Conservation (phyloP, 1,140 invertebrate species). For the Agrilus planipennis region DNA sequence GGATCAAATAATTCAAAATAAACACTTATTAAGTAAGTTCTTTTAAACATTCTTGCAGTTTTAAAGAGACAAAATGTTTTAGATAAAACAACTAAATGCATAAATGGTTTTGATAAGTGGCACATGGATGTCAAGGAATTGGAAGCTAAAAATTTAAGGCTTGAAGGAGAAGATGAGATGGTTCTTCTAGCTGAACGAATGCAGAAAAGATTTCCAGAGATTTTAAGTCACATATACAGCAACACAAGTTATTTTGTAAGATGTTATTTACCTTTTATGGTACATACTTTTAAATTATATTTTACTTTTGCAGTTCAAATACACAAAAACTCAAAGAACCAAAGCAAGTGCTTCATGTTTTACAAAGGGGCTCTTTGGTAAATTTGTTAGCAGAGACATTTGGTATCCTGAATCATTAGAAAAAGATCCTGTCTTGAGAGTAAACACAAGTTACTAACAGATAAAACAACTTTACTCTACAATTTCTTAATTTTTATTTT, state of each 20-base stretch:
- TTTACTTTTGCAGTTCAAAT: conserved; percentile 61
- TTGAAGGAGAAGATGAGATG: conserved; percentile 56
- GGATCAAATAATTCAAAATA: conserved; percentile 37
- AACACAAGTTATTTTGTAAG: conserved; percentile 45
- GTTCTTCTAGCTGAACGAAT: conserved; percentile 49
- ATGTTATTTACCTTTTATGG: too few relatives aligned
- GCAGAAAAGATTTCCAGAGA: conserved; percentile 46
- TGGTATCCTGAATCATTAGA: conserved; percentile 47
- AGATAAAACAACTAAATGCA: too few relatives aligned
- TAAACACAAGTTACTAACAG: conserved; percentile 34
- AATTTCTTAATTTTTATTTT: conserved; percentile 27
- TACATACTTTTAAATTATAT: too few relatives aligned
- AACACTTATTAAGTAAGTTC: too few relatives aligned
- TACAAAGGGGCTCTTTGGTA: conserved; percentile 58
- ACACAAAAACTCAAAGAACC: conserved; percentile 61
- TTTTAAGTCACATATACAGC: conserved; percentile 44
- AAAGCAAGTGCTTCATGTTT: conserved; percentile 61
- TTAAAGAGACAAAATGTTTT: conserved; percentile 4
- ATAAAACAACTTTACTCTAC: neutral
- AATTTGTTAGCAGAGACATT: conserved; percentile 42
- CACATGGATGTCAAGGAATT: conserved; percentile 28
- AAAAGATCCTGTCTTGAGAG: conserved; percentile 58
- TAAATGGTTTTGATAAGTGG: conserved; percentile 43
- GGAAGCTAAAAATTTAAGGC: conserved; percentile 41
- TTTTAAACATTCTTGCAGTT: too few relatives aligned